Base-by-base conservation (phyloP, 2,888 invertebrate genomes). In the Eilema griseolum region DNA sequence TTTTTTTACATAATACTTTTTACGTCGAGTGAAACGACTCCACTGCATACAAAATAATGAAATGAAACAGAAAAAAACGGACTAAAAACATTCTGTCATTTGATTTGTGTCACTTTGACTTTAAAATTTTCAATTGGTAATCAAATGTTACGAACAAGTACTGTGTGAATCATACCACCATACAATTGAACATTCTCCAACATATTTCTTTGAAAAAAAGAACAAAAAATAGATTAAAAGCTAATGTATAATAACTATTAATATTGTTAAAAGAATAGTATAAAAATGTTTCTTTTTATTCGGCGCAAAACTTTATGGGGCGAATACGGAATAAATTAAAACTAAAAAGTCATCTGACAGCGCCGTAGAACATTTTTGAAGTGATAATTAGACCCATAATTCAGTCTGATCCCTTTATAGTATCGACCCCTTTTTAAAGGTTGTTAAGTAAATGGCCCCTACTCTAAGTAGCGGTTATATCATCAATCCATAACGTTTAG, bases 401-500 rank as follows among this genome's bases (percentile, higher is more conserved):
- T 16, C 2, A 16, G 3, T 1, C 37, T 37, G 12, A 37, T 5
- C 46, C 46, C 46, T 46, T 46, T 1, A 46, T n/a, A n/a, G 8
- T n/a, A n/a, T n/a, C 52, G n/a, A 52, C 52, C 52, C 5, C 20
- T n/a, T 52, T 20, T 52, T 8, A 52, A 7, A 52, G 52, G 52
- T 52, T 52, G n/a, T 37, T 26, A 14, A 61, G 8, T 24, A 69
- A 41, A 69, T 69, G 26, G 11, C 26, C 56, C n/a, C 5, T 24
- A 56, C 14, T 37, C 10, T 62, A 23, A 31, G 14, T 66, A 66
- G 66, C 66, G 66, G 64, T 64, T 59, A n/a, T 33, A 57, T 46
- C 64, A 72, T 66, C 66, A 67, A 64, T 62, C 63, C 56, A 28
- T 69, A 41, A 24, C 37, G n/a, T 46, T 65, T 26, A 60, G 66